These are phyloP conservation scores for Tangara arthus DNA, from an alignment of 2,797 vertebrate genomes.

Conservation along the genomic window DNA sequence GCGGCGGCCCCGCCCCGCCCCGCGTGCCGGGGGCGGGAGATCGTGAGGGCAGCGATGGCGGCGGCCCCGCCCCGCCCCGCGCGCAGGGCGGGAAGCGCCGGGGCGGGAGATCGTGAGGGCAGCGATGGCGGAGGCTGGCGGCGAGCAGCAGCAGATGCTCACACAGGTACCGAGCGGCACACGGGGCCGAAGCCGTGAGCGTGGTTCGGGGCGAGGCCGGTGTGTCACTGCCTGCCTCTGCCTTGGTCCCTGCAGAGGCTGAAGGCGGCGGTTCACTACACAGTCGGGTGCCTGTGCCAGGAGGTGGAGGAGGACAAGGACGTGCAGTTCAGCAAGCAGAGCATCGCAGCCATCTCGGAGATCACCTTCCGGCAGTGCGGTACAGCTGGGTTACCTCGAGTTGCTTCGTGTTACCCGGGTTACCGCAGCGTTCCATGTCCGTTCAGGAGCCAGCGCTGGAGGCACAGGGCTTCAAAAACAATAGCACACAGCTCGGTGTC, in stretches of 20 bases:
- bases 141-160: not conserved
- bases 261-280: conserved; percentile 87
- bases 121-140: not conserved
- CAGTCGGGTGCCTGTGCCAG: conserved; percentile 81
- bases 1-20: not conserved
- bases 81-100: no score
- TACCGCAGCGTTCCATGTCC: accelerated
- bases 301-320: conserved; percentile 72
- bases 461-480: not conserved
- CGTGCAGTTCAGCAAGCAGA: conserved; percentile 81
- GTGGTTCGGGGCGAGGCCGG: not conserved
- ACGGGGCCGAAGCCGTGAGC: not conserved
- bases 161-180: not conserved
- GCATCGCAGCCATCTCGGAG: conserved; percentile 85
- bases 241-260: conserved; percentile 77
- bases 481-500: not conserved
- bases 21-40: not conserved
- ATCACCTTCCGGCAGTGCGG: conserved; percentile 90
- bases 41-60: not conserved
- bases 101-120: not conserved
- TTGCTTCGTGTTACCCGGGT: not conserved
- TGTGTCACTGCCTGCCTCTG: not conserved
- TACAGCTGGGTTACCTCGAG: not conserved
- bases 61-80: not conserved
- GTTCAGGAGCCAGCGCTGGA: not conserved